Conservation (phyloP, 2,113 vertebrate species). For the Erinaceus europaeus region DNA sequence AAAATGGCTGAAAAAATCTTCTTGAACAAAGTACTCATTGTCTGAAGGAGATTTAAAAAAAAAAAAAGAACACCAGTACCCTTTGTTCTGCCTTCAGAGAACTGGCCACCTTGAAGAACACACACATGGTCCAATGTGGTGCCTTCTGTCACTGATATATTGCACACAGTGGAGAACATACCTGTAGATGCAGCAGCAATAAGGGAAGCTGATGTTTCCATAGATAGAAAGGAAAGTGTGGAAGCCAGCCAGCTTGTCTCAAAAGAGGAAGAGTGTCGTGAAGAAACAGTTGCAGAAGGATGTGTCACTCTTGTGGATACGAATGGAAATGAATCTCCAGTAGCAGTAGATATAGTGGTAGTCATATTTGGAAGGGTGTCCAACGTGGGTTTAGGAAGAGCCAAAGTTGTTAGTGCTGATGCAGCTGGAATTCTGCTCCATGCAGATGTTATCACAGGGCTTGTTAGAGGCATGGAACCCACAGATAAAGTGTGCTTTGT, state of each 20-base stretch:
- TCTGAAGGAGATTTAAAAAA: not conserved
- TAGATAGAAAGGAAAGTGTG: slow-evolving; percentile 34
- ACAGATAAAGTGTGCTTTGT: not conserved
- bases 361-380: slow-evolving; percentile 10
- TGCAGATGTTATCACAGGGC: not conserved
- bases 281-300: slow-evolving; percentile 17
- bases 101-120: not conserved
- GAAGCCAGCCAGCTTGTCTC: not conserved
- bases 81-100: slow-evolving; percentile 34
- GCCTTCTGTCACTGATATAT: not conserved
- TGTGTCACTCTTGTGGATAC: not conserved
- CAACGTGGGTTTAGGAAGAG: not conserved
- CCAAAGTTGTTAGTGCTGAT: not conserved
- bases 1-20: not conserved
- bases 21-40: not conserved
- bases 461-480: not conserved
- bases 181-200: not conserved
- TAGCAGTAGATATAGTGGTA: not conserved
- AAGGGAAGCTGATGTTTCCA: not conserved
- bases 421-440: slow-evolving; percentile 20
- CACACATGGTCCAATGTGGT: not conserved
- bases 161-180: not conserved
- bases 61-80: not conserved
- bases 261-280: slow-evolving; percentile 29
- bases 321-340: not conserved